Base-by-base conservation (phyloP, 37 sponge, comb jelly and placozoan species). In the Mnemiopsis leidyi region DNA sequence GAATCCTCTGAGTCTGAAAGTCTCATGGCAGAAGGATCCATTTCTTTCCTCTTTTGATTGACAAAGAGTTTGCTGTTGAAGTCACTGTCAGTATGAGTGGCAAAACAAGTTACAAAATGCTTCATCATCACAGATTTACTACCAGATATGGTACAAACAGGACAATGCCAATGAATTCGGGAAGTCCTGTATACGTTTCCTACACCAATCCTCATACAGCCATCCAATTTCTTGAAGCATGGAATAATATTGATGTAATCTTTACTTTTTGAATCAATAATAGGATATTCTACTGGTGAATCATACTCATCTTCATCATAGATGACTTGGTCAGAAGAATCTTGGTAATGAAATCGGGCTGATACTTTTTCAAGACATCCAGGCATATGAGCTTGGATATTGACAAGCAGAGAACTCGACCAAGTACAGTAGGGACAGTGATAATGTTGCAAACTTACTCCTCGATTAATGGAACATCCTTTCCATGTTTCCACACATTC, bases 91-190 rank as follows among this genome's bases (percentile, higher is more conserved):
- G 26, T 23, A 18, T 29, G n/a, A 1, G 40, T 18, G 13, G 90
- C 0, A 39, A 13, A 40, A 26, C 90, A 85, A 1, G 90, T 33
- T 13, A 26, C 24, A 26, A 85, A 85, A 28, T 85, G 90, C 23
- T 85, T 85, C 1, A 85, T 39, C 90, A 85, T 85, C 3, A 26
- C 24, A 38, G 90, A 16, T 85, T 85, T 85, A 40, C 36, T 40
- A 23, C 90, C 90, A 40, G 90, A 85, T 23, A 85, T 13, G 25
- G 90, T 85, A 26, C 90, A 85, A 32, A 85, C 36, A 39, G 90
- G 90, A 85, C 90, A 85, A 40, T 85, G 90, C 90, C 90, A 85
- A 26, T 85, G 90, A 39, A 85, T 85, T 39, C 90, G 2, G 0
- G 29, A 23, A 16, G 39, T 23, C 16, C 61, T 33, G 24, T 32